Conservation (phyloP, 2,888 invertebrate genomes). For the Cheilosia variabilis region DNA sequence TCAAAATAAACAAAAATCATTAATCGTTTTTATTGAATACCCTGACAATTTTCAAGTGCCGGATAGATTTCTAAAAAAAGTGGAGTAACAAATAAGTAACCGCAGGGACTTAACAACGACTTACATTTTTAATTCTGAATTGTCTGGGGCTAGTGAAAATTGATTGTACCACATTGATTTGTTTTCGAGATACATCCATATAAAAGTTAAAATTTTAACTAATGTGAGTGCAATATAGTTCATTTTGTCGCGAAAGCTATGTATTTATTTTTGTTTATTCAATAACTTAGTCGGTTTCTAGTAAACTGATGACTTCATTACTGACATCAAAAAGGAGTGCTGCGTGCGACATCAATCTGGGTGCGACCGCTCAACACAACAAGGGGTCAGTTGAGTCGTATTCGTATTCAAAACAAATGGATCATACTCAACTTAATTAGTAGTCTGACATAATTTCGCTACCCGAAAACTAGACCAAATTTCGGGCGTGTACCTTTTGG, state of each 20-base stretch:
- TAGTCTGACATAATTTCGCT: slow-evolving; percentile 54
- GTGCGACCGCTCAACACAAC: slow-evolving; percentile 63
- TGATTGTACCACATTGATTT: slow-evolving; percentile 40
- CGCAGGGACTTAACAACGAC: background rate
- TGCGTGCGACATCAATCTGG: slow-evolving; percentile 68
- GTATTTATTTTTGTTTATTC: slow-evolving; percentile 17
- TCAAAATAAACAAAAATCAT: slow-evolving; percentile 50
- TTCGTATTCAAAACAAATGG: slow-evolving; percentile 51
- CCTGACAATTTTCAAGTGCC: background rate
- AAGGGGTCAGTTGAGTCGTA: slow-evolving; percentile 18
- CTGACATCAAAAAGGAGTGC: slow-evolving; percentile 42
- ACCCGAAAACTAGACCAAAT: slow-evolving; percentile 44
- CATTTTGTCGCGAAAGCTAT: background rate
- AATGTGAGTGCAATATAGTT: background rate
- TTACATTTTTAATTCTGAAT: background rate
- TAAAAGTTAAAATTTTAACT: background rate
- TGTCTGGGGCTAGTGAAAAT: background rate
- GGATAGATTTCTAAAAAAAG: background rate
- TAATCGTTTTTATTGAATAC: background rate
- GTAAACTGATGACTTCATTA: slow-evolving; percentile 68
- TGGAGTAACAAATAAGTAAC: background rate
- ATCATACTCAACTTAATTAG: slow-evolving; percentile 67
- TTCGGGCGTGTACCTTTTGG: slow-evolving; percentile 36
- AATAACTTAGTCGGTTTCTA: slow-evolving; percentile 8
- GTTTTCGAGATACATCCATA: slow-evolving; percentile 3